A percentile compares a stretch with the other conserved stretches of the same genome.
Conservation (phyloP, 2,888 invertebrate genomes). For the Phaonia tiefii region DNA sequence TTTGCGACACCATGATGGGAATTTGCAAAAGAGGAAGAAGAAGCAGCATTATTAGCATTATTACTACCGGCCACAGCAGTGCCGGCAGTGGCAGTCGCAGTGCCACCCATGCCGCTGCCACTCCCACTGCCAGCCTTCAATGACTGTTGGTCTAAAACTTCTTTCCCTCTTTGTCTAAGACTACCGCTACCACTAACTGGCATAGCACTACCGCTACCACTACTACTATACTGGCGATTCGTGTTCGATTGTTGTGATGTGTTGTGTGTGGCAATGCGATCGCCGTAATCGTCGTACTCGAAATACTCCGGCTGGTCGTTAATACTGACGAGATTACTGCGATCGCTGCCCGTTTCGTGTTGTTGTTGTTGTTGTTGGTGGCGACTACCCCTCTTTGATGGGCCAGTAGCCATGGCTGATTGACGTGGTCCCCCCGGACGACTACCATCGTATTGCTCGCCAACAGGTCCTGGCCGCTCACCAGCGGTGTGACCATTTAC, state of each 20-base stretch:
- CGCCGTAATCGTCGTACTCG: constrained; percentile 80
- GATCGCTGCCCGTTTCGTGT: constrained; percentile 73
- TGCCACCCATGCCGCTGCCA: constrained; percentile 76
- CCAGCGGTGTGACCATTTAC: constrained; percentile 66
- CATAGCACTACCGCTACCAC: constrained; percentile 68
- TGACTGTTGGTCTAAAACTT: constrained; percentile 76
- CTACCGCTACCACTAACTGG: constrained; percentile 70
- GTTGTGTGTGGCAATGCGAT: constrained; percentile 64
- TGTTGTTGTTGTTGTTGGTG: constrained; percentile 69
- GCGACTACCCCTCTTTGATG: constrained; percentile 67
- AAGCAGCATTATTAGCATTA: constrained; percentile 83
- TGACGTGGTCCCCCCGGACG: constrained; percentile 69
- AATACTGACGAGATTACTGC: constrained; percentile 81
- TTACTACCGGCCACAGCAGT: constrained; percentile 82
- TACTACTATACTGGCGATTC: constrained; percentile 68
- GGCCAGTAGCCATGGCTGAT: constrained; percentile 69
- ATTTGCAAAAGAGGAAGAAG: constrained; percentile 84
- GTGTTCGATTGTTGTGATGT: constrained; percentile 56
- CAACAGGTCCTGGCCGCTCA: constrained; percentile 72
- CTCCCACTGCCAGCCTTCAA: constrained; percentile 79
- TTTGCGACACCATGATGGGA: constrained; percentile 80
- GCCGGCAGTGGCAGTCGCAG: constrained; percentile 79
- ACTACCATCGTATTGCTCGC: constrained; percentile 67
- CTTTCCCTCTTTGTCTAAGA: constrained; percentile 80
- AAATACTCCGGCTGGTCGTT: constrained; percentile 82